A percentile compares a stretch with the other conserved stretches of the same genome.
Conservation (phyloP, 2,113 vertebrate species). For the Tylochromis polylepis region DNA sequence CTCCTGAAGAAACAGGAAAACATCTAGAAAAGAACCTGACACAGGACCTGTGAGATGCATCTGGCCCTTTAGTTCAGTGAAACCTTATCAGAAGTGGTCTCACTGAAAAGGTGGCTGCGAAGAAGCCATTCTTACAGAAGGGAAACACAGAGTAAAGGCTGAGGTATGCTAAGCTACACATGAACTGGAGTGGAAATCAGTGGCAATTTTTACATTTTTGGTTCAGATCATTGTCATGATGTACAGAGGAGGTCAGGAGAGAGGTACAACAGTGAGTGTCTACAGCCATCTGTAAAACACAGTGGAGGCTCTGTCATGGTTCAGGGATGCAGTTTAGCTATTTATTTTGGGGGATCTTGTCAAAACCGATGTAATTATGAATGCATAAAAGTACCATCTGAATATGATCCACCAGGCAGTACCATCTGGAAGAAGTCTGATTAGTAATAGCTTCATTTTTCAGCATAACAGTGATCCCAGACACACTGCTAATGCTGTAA, state of each 20-base stretch:
- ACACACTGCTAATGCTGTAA: background rate
- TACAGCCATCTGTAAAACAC: background rate
- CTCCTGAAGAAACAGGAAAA: background rate
- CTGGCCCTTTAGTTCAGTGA: background rate
- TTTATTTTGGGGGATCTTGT: background rate
- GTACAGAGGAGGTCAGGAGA: background rate
- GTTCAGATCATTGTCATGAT: background rate
- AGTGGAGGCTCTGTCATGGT: background rate
- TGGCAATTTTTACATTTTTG: background rate
- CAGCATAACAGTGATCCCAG: background rate
- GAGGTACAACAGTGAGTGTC: background rate
- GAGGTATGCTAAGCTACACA: background rate
- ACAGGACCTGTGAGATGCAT: background rate
- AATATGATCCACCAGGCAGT: background rate
- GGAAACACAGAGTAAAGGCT: background rate
- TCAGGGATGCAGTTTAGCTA: background rate
- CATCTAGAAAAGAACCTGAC: background rate
- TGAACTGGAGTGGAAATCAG: background rate
- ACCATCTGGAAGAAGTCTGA: background rate
- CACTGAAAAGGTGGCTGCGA: background rate
- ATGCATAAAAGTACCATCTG: background rate
- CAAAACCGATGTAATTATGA: background rate
- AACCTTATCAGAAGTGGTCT: background rate
- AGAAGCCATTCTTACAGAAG: background rate
- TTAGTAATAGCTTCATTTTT: background rate